Base-by-base conservation (phyloP, 2,113 vertebrate genomes). In the Kobus ellipsiprymnus region DNA sequence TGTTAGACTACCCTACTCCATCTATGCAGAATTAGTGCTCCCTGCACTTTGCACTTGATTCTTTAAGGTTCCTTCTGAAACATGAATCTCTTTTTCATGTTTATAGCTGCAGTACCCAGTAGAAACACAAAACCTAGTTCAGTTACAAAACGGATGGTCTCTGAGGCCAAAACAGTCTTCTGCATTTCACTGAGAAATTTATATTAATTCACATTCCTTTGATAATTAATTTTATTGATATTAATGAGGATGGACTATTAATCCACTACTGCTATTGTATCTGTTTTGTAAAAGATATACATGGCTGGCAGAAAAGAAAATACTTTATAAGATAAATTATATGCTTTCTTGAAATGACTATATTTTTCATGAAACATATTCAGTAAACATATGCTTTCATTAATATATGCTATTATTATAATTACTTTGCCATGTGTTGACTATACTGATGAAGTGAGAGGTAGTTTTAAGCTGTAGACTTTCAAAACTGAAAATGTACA, bases 361-460 rank as follows among this genome's bases (percentile, higher is more conserved):
- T 12, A 19, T 12, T 59, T 50, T 88, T 80, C 16, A 36, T 74
- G 30, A 89, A 92, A 85, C 11, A 46, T 77, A 80, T 80, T 92
- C 13, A 46, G 36, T 89, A 96, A 84, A 78, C 6, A 55, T 29
- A 62, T n/a, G 36, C 12, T 59, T 87, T 64, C 67, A 64, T 77
- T 44, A 82, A 62, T 81, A 52, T 55, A 64, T 59, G 33, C 52
- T 62, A 52, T 25, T 3, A 30, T 64, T 91, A 74, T 11, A 64
- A 77, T 80, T 67, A 78, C 48, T 55, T 71, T 83, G 29, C 8
- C 52, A 2, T 14, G 9, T 94, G 40, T 44, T 92, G 92, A 94
- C 86, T 90, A n/a, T 67, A 92, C 29, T 94, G 95, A 97, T 96
- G 96, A 98, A 97, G 48, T 78, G 90, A 97, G 54, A 93, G 59